Base-by-base conservation (phyloP, 2,888 invertebrate species). In the Trimorus sp. region DNA sequence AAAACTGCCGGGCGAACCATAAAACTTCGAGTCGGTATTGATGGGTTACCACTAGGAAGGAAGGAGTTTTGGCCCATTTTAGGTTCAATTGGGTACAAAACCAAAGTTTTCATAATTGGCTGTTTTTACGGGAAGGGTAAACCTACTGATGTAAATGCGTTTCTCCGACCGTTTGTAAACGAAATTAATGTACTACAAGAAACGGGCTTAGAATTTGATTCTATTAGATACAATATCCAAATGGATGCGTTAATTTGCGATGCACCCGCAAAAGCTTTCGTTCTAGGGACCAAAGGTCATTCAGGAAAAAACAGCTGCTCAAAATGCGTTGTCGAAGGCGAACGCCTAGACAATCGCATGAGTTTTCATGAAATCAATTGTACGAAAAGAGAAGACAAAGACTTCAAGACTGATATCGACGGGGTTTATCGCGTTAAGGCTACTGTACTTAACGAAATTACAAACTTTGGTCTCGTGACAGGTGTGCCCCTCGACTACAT, bases 291-390 rank as follows among this genome's bases (percentile, higher is more conserved):
- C 9, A 74, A 65, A 58, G 48, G 56, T 0, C 63, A 74, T 37
- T 15, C 15, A 2, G 73, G 63, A 6, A 62, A 58, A 51, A 5
- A 40, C 4, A 63, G 73, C 40, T 62, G 62, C 36, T 48, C 48
- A 7, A 62, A 62, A 49, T 62, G 62, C 36, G 48, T 48, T 36
- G 62, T 36, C 4, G 1, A 4, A 8, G 62, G 62, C 12, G 16
- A 48, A 42, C 69, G 70, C 6, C 83, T 84, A 71, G 79, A 74
- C 12, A 42, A 53, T n/a, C 49, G 60, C 40, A 68, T 59, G 15
- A 15, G 53, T 15, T 77, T 69, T 74, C 48, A 58, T 36, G 53
- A 51, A n/a, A 59, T 11, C 26, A 26, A 66, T 48, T 45, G 49
- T 59, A 11, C 45, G n/a, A 48, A 68, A 69, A 63, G 76, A 73